These are phyloP conservation scores for Tachina lurida DNA, from an alignment of 2,888 invertebrate genomes.

Conservation along the genomic window DNA sequence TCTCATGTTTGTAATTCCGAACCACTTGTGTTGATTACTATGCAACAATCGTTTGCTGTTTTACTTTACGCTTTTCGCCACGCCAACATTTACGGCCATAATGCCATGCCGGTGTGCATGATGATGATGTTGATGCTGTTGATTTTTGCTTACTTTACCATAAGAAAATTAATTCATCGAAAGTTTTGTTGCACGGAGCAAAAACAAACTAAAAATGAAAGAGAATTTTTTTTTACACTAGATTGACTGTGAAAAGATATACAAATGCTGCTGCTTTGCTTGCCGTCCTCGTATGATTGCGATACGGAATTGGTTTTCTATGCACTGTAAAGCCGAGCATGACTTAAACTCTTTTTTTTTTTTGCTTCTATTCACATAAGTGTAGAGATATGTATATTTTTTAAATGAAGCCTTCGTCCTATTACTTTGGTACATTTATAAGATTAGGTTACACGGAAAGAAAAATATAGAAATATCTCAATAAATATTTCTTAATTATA, in stretches of 20 bases:
- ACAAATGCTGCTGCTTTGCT: conserved; percentile 57
- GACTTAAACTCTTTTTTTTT: conserved; percentile 33
- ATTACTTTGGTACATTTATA: not conserved
- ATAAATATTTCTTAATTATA: too few relatives aligned
- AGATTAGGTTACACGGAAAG: conserved; percentile 31
- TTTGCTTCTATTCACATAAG: not conserved
- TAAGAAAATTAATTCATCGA: conserved; percentile 64
- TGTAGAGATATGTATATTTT: not conserved
- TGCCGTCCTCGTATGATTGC: conserved; percentile 24
- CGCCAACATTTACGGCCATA: conserved; percentile 48
- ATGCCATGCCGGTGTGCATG: conserved; percentile 46
- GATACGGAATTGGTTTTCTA: conserved; percentile 49
- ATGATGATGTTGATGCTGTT: conserved; percentile 34
- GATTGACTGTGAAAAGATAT: conserved; percentile 70
- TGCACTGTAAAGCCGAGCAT: conserved; percentile 33
- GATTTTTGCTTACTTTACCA: conserved; percentile 67
- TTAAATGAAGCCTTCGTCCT: conserved; percentile 43
- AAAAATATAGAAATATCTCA: not conserved
- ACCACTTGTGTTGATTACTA: conserved; percentile 67
- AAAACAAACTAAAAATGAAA: conserved; percentile 15
- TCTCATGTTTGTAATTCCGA: conserved; percentile 3
- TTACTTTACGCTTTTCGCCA: conserved; percentile 55
- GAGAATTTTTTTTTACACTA: conserved; percentile 58
- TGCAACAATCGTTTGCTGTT: conserved; percentile 67
- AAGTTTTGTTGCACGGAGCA: conserved; percentile 18